phyloP scores from a whole-genome alignment of 35 echinoderm and acorn worm genomes.

The Strongylocentrotus purpuratus region DNA sequence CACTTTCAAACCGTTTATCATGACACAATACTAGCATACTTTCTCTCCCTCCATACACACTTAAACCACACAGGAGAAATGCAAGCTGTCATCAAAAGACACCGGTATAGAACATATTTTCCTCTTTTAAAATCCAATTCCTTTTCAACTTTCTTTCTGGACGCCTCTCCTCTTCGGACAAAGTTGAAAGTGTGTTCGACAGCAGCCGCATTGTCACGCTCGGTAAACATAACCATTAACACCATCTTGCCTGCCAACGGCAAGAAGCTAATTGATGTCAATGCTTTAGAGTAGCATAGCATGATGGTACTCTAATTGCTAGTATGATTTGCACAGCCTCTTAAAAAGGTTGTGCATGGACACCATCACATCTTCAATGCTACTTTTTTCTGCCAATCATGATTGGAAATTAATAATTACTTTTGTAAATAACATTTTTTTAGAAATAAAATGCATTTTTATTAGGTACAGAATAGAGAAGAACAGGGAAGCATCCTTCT shows the following conservation, averaged over 20 bases:
- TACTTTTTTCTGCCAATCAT: background rate
- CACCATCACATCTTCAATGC: background rate
- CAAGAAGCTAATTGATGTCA: slow-evolving; percentile 3
- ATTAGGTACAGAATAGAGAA: too few species aligned
- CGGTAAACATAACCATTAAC: background rate
- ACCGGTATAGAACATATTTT: background rate
- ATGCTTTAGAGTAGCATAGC: background rate
- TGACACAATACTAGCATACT: too few species aligned
- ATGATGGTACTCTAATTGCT: background rate
- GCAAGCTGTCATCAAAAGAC: background rate
- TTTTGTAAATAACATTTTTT: too few species aligned
- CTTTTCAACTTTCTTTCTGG: background rate
- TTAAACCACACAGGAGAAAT: background rate
- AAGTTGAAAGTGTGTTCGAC: background rate
- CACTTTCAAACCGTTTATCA: too few species aligned
- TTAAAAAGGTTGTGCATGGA: background rate
- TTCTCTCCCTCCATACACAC: background rate
- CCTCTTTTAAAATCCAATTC: background rate
- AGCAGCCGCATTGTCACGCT: background rate
- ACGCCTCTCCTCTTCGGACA: background rate
- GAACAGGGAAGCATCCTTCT: too few species aligned
- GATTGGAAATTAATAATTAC: background rate
- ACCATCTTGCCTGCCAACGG: background rate
- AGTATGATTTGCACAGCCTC: background rate
- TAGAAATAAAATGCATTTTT: too few species aligned